phyloP scores from a whole-genome alignment of 2,797 vertebrate genomes.

The Pitangus sulphuratus region DNA sequence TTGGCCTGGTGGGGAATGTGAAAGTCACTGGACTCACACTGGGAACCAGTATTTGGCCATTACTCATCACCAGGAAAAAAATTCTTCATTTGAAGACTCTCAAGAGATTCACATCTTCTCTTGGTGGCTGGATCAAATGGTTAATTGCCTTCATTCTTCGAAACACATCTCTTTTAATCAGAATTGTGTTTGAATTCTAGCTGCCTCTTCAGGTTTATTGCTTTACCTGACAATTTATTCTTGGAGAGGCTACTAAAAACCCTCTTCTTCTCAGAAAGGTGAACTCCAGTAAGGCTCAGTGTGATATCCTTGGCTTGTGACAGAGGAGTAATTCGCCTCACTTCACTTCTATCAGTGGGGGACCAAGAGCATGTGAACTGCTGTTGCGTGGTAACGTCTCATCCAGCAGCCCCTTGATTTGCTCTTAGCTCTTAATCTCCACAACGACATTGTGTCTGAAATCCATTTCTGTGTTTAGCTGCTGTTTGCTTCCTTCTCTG shows the following conservation, averaged over 20 bases:
- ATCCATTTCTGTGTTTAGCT: background rate
- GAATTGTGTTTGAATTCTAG: background rate
- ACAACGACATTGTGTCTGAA: background rate
- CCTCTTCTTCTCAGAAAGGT: background rate
- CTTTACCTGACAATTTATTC: background rate
- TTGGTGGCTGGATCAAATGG: background rate
- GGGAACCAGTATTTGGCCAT: background rate
- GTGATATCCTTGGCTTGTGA: background rate
- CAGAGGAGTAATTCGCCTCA: background rate
- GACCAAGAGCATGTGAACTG: background rate
- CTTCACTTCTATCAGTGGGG: background rate
- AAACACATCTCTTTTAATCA: background rate
- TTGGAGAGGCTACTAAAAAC: background rate
- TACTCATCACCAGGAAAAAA: background rate
- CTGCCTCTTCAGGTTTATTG: background rate
- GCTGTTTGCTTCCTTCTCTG: background rate
- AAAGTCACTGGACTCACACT: accelerated
- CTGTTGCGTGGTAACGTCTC: background rate
- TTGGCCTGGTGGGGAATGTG: accelerated
- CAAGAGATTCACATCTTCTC: background rate
- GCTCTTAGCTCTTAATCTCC: background rate
- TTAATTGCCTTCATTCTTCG: background rate
- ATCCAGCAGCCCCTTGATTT: background rate
- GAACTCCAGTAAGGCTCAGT: background rate
- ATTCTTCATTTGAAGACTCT: background rate